These are phyloP conservation scores for Columba janthina DNA, from an alignment of 2,113 vertebrate genomes.

Conservation along the genomic window DNA sequence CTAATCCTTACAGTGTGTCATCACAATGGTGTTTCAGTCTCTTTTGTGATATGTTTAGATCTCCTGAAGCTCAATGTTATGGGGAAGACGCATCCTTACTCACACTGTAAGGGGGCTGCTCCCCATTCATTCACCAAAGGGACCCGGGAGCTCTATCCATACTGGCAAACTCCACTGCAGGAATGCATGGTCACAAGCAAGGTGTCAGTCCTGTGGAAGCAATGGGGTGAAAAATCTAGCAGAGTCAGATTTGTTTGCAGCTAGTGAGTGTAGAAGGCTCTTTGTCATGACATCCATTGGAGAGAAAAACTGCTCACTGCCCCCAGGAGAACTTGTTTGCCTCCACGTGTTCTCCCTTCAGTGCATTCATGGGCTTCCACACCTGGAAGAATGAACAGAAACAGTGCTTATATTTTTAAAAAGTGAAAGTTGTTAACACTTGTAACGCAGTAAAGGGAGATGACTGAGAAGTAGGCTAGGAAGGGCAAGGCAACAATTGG, in stretches of 20 bases:
- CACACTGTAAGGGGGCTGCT: not conserved
- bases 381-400: not conserved
- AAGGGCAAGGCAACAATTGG: not conserved
- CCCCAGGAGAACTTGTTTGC: not conserved
- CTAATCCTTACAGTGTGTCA: not conserved
- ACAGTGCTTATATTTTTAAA: accelerated
- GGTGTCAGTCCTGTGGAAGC: not conserved
- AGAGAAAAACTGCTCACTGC: not conserved
- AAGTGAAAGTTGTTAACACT: not conserved
- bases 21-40: not conserved
- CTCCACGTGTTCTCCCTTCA: not conserved
- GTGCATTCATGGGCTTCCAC: not conserved
- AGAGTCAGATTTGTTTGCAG: not conserved
- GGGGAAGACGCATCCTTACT: not conserved
- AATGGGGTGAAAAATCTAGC: not conserved
- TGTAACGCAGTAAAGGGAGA: not conserved
- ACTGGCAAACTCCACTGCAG: not conserved
- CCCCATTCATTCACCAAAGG: not conserved
- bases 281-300: accelerated
- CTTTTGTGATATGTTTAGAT: not conserved
- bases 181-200: not conserved
- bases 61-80: not conserved
- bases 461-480: not conserved
- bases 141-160: not conserved
- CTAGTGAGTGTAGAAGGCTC: not conserved